phyloP scores from a whole-genome alignment of 2,113 vertebrate genomes.

The Paramormyrops kingsleyae region DNA sequence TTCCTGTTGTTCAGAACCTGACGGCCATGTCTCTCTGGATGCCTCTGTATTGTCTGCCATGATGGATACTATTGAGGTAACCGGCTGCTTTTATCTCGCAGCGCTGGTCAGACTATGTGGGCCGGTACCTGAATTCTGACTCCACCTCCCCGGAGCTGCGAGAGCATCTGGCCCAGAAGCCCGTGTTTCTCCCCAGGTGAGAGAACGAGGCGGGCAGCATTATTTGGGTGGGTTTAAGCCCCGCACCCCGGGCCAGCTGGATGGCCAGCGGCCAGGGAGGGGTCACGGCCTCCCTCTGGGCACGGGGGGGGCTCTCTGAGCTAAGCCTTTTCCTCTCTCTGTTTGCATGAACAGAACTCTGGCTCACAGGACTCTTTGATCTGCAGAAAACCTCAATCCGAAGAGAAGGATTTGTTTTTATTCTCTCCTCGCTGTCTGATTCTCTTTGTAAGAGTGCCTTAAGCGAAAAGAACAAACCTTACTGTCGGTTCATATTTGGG shows the following conservation, averaged over 20 bases:
- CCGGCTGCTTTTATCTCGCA: slow-evolving; percentile 44
- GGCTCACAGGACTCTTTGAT: neutral
- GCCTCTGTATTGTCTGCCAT: neutral
- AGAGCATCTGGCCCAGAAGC: slow-evolving; percentile 96
- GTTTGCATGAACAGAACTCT: slow-evolving; percentile 28
- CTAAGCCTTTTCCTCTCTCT: slow-evolving; percentile 31
- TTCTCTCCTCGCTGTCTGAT: neutral
- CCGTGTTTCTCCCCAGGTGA: slow-evolving; percentile 95
- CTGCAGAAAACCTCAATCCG: neutral
- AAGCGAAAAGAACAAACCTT: neutral
- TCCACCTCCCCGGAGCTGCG: slow-evolving; percentile 90
- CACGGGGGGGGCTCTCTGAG: neutral
- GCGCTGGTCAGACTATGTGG: slow-evolving; percentile 96
- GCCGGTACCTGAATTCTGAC: slow-evolving; percentile 87
- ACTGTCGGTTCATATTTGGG: neutral
- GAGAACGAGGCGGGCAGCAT: slow-evolving; percentile 35
- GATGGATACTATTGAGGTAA: neutral
- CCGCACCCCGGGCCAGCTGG: neutral
- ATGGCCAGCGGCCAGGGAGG: neutral
- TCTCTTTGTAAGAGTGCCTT: neutral
- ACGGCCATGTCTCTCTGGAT: neutral
- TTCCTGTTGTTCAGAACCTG: neutral
- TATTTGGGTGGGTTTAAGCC: neutral
- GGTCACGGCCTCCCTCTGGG: neutral
- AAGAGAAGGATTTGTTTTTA: neutral